A percentile compares a stretch with the other conserved stretches of the same genome.
phyloP scores from a whole-genome alignment of 2,113 vertebrate species.

The Centropus bengalensis region DNA sequence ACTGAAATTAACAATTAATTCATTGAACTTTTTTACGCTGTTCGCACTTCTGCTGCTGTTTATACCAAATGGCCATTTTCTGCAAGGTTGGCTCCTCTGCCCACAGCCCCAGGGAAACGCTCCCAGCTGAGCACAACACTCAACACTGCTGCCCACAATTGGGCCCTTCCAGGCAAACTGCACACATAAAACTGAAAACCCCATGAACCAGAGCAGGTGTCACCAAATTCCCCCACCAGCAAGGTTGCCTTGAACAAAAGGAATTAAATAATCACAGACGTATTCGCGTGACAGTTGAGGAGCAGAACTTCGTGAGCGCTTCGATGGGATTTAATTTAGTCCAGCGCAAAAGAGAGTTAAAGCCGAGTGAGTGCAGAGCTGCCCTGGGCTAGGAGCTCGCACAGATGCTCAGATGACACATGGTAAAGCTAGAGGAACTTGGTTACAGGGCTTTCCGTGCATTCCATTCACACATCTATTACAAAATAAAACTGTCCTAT shows the following conservation, averaged over 20 bases:
- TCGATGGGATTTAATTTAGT: background rate
- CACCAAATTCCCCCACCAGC: background rate
- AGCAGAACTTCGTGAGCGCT: background rate
- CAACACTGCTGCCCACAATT: background rate
- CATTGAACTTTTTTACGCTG: conserved; percentile 7
- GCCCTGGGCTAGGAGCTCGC: background rate
- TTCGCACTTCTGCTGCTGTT: conserved; percentile 31
- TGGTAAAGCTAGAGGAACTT: background rate
- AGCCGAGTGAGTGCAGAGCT: background rate
- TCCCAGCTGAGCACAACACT: background rate
- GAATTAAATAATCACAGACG: rapidly evolving
- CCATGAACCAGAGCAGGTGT: background rate
- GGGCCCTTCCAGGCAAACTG: background rate
- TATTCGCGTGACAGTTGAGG: rapidly evolving
- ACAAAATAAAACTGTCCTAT: conserved; percentile 9
- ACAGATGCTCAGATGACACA: background rate
- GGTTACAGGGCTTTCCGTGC: background rate
- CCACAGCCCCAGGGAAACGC: background rate
- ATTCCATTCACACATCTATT: background rate
- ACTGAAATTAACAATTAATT: conserved; percentile 50
- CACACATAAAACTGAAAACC: background rate
- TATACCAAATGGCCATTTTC: conserved; percentile 23
- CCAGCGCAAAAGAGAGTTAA: background rate
- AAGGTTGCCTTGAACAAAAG: background rate
- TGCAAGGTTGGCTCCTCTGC: background rate